Percentiles rank a stretch among this genome's conserved stretches.
Evolutionary conservation across 1,140 invertebrate genomes (phyloP).

Genomic region (Aphaenogaster rudis): DNA sequence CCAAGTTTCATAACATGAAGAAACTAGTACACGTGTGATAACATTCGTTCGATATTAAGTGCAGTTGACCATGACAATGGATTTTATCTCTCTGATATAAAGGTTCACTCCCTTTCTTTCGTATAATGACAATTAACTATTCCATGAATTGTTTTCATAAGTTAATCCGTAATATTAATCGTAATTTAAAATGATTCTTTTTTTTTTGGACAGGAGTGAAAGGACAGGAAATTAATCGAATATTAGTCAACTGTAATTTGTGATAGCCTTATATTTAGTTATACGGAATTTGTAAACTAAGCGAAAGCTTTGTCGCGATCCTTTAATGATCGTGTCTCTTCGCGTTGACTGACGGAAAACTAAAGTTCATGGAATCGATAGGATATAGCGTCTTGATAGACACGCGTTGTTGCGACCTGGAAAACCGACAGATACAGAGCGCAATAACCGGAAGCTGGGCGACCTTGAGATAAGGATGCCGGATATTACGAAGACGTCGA

Average conservation of each 20-base stretch:
- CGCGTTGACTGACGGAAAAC: slow-evolving; percentile 41
- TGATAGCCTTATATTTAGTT: background rate
- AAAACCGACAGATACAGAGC: slow-evolving; percentile 32
- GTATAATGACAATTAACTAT: background rate
- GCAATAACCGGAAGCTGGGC: slow-evolving; percentile 42
- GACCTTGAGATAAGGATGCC: slow-evolving; percentile 69
- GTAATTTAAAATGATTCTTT: background rate
- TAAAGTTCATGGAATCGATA: slow-evolving; percentile 28
- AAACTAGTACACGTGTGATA: background rate
- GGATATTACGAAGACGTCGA: slow-evolving; percentile 66
- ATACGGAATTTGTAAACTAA: background rate
- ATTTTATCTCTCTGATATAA: background rate
- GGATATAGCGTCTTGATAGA: slow-evolving; percentile 24
- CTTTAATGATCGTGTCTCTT: slow-evolving; percentile 11
- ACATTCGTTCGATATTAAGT: background rate
- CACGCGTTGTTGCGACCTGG: background rate
- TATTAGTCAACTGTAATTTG: background rate
- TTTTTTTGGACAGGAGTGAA: background rate
- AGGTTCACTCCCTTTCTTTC: background rate
- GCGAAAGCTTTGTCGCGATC: slow-evolving; percentile 6
- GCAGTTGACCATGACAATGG: background rate
- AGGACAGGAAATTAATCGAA: background rate
- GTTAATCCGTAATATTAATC: slow-evolving; percentile 2
- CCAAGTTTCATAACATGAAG: background rate
- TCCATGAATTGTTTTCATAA: background rate